Evolutionary conservation across 2,888 invertebrate genomes (phyloP).

Genomic region (Cosmopolites sordidus): DNA sequence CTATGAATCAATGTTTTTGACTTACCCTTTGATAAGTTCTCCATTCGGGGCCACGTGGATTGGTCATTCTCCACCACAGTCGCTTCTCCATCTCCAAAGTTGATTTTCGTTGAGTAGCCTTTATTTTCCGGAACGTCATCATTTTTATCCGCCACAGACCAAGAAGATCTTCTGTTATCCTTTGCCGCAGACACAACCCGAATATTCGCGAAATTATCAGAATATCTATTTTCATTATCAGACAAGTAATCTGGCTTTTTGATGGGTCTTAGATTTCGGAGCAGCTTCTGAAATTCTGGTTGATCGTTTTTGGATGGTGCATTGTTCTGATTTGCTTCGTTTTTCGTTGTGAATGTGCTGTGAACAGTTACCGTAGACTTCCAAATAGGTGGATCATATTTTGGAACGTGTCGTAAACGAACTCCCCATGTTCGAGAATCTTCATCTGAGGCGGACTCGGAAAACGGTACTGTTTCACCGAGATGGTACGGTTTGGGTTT

Average conservation of each 20-base stretch:
- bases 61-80: slow-evolving; percentile 46
- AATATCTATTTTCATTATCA: slow-evolving; percentile 30
- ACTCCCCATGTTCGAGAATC: slow-evolving; percentile 52
- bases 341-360: slow-evolving; percentile 38
- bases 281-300: slow-evolving; percentile 44
- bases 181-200: slow-evolving; percentile 26
- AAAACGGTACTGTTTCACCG: slow-evolving; percentile 56
- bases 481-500: slow-evolving; percentile 72
- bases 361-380: slow-evolving; percentile 48
- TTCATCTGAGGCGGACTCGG: slow-evolving; percentile 30
- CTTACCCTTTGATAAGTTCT: slow-evolving; percentile 41
- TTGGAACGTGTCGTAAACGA: slow-evolving; percentile 48
- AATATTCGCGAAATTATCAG: slow-evolving; percentile 32
- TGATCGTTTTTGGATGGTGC: slow-evolving; percentile 26
- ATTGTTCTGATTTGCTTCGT: slow-evolving; percentile 12
- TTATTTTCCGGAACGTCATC: slow-evolving; percentile 43
- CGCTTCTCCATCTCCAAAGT: slow-evolving; percentile 50
- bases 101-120: slow-evolving; percentile 59
- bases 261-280: slow-evolving; percentile 39
- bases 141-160: slow-evolving; percentile 53
- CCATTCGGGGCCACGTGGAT: slow-evolving; percentile 41
- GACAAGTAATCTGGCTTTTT: slow-evolving; percentile 36
- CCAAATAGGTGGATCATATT: slow-evolving; percentile 45
- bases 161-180: slow-evolving; percentile 37
- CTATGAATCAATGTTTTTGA: slow-evolving; percentile 8